Percentiles rank a stretch among this genome's conserved stretches.
These are phyloP conservation scores for Palythoa heliodiscus DNA, from an alignment of 92 coral and sea anemone species.

Conservation along the genomic window DNA sequence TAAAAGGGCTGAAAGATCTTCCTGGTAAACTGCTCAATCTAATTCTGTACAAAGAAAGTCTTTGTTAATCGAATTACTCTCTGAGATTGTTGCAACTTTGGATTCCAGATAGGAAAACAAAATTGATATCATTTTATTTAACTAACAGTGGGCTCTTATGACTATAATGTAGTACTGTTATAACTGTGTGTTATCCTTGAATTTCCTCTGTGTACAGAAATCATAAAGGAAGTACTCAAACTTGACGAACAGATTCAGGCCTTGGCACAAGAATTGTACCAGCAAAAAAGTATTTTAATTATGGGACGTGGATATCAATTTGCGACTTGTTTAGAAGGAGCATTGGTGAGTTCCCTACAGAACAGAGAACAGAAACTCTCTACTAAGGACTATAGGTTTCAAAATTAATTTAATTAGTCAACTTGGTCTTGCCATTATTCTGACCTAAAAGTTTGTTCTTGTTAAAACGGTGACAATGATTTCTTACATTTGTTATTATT, in stretches of 20 bases:
- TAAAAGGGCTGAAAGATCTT: constrained; percentile 74
- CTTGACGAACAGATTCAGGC: constrained; percentile 83
- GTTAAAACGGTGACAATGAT: too few species aligned
- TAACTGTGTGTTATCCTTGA: too few species aligned
- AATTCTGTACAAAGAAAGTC: background rate
- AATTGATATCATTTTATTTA: too few species aligned
- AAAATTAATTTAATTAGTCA: too few species aligned
- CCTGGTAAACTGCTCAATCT: constrained; percentile 70
- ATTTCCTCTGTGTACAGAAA: constrained; percentile 50
- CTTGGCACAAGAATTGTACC: constrained; percentile 81
- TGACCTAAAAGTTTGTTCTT: too few species aligned
- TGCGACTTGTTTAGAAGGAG: constrained; percentile 98
- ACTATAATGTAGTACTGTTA: too few species aligned
- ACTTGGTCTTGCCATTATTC: too few species aligned
- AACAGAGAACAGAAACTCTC: background rate
- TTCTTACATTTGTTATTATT: too few species aligned
- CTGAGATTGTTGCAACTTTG: background rate
- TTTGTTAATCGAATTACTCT: too few species aligned
- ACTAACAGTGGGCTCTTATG: too few species aligned
- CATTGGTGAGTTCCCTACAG: constrained; percentile 68
- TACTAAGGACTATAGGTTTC: background rate
- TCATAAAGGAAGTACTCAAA: constrained; percentile 81
- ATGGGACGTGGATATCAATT: constrained; percentile 98
- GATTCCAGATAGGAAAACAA: too few species aligned
- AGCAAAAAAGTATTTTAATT: constrained; percentile 91